A percentile compares a stretch with the other conserved stretches of the same genome.
These are phyloP conservation scores for Calidris pygmaea DNA, from an alignment of 2,113 vertebrate genomes.

Conservation along the genomic window DNA sequence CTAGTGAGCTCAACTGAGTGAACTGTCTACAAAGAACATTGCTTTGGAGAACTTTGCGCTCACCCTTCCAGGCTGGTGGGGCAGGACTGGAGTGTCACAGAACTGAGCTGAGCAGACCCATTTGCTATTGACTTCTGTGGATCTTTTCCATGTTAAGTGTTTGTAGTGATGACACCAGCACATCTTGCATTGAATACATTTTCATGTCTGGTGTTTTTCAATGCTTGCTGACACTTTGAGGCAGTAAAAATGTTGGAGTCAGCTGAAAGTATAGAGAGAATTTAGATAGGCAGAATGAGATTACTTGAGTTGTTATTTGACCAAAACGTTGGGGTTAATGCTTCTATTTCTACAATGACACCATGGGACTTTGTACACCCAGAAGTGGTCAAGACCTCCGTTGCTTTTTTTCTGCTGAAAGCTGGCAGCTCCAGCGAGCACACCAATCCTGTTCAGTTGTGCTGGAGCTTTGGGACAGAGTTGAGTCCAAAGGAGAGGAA, in stretches of 20 bases:
- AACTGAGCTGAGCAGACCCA: background rate
- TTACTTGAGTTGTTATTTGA: background rate
- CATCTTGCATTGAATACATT: background rate
- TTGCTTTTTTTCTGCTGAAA: background rate
- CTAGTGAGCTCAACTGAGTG: background rate
- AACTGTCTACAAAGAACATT: background rate
- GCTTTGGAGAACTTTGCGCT: background rate
- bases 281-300: background rate
- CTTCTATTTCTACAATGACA: background rate
- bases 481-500: background rate
- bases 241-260: background rate
- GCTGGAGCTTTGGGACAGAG: background rate
- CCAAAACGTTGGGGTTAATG: background rate
- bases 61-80: background rate
- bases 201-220: background rate
- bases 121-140: background rate
- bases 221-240: background rate
- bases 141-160: background rate
- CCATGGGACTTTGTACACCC: background rate
- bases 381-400: background rate
- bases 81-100: background rate
- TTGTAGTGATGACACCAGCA: background rate
- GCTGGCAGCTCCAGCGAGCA: background rate
- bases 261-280: background rate
- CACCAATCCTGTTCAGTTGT: background rate